Base-by-base conservation (phyloP, 2,888 invertebrate genomes). In the Pristionchus maxplancki region DNA sequence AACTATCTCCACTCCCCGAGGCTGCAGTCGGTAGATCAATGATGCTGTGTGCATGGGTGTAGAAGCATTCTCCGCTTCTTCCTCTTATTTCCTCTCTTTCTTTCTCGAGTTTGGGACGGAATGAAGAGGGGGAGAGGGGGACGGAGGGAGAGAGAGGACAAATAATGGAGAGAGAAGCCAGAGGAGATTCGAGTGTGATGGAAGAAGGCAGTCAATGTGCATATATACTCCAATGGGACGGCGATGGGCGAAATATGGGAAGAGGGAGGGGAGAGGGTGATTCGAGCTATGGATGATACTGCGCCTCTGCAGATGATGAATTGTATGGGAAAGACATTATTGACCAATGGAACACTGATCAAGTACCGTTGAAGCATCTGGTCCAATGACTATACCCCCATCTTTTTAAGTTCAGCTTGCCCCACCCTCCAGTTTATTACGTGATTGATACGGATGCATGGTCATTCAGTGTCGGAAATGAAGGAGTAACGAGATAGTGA, bases 91-190 rank as follows among this genome's bases (percentile, higher is more conserved):
- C 44, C 53, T 82, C 53, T 82, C 53, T 58, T 53, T 82, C 82
- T 82, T 44, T 82, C 53, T 82, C 81, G 53, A 28, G 67, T 37
- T 62, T 48, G 44, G 84, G 40, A 84, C 37, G n/a, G n/a, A 82
- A 24, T 15, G 48, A 82, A 24, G 82, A 28, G 37, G n/a, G 5
- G 13, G 78, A 48, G n/a, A 13, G 44, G 44, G 83, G 34, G 53
- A 40, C 34, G 37, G 48, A 37, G 31, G 28, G 31, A 48, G 67
- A 28, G 44, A 31, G 64, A 62, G 40, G n/a, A 24, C 53, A 85
- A 62, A 64, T 44, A 67, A 67, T 44, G 82, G 48, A 85, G 44
- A n/a, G 44, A 48, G 78, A 40, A 78, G 78, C 78, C 20, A 78
- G 85, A 85, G 83, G 8, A 44, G 85, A 62, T 44, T 28, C 24